Evolutionary conservation across 2,888 invertebrate species (phyloP), one percentile per base, ranked within the genome.

Genomic region (Rotaria macrura): DNA sequence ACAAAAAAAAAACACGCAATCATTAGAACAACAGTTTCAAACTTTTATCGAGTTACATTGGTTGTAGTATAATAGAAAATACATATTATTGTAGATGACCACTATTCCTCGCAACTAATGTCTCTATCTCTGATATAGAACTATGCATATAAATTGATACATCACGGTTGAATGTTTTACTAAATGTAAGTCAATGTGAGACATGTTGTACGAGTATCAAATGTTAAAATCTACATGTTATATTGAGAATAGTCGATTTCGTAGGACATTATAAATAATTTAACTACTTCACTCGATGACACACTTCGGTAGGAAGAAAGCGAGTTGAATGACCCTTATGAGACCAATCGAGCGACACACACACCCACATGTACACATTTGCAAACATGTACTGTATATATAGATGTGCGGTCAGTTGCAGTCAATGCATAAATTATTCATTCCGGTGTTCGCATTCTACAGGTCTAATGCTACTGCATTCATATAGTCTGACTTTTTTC

Each of bases 401-500:
- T 34, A 34, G 17, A 65, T 14, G 29, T 65, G 29, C 34, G 29
- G 34, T 65, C 29, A 29, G 65, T 34, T 34, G 14, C 34, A 65
- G 65, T 65, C 65, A 65, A 29, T 65, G 65, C 34, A 65, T 65
- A 65, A 65, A 65, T 65, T 65, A 65, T 65, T 65, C 65, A 65
- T 65, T 65, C 65, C 34, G 65, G 65, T 65, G 65, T 65, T 65
- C 65, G 34, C 65, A 65, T 34, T 34, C 65, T 34, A 65, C 6
- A 38, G 55, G 20, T 29, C 20, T 57, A 57, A 57, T 57, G n/a
- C 55, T 29, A 29, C 17, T 7, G 20, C 20, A 65, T 34, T 25
- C 38, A 34, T 17, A 34, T 65, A 34, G 65, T 65, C 65, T 65
- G 65, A 65, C 65, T 65, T 65, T 34, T 65, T n/a, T n/a, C n/a